phyloP scores from a whole-genome alignment of 2,113 vertebrate species.

The Dicaeum eximium region DNA sequence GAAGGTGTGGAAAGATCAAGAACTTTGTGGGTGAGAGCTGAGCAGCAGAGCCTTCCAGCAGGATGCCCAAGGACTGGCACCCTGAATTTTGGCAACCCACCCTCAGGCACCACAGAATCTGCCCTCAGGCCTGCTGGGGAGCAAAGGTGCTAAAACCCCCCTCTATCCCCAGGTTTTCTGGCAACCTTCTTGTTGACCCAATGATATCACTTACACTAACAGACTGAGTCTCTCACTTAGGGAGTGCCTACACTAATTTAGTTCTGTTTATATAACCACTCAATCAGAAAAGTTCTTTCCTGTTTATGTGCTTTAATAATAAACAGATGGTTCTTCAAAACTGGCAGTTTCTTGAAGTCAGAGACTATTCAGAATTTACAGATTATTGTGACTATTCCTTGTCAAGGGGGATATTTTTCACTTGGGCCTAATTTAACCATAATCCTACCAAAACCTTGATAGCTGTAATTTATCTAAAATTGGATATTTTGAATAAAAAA shows the following conservation, averaged over 20 bases:
- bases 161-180: neutral
- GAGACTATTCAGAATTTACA: neutral
- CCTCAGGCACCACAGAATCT: neutral
- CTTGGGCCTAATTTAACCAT: neutral
- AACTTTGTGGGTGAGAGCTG: fast-evolving
- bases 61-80: neutral
- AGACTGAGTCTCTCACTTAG: neutral
- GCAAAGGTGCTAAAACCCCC: neutral
- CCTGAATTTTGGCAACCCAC: fast-evolving
- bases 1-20: neutral
- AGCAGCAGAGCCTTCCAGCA: no score
- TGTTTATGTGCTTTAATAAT: neutral
- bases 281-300: neutral
- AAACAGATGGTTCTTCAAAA: neutral
- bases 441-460: neutral
- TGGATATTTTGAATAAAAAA: neutral
- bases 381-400: neutral
- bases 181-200: neutral
- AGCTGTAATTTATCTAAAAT: neutral
- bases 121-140: neutral
- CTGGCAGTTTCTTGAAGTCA: neutral
- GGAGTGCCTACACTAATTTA: neutral
- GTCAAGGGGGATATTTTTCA: neutral
- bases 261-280: neutral
- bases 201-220: neutral